Evolutionary conservation across 1,140 invertebrate genomes (phyloP), one percentile per base, ranked within the genome.

Genomic region (Pseudomyrmex concolor): DNA sequence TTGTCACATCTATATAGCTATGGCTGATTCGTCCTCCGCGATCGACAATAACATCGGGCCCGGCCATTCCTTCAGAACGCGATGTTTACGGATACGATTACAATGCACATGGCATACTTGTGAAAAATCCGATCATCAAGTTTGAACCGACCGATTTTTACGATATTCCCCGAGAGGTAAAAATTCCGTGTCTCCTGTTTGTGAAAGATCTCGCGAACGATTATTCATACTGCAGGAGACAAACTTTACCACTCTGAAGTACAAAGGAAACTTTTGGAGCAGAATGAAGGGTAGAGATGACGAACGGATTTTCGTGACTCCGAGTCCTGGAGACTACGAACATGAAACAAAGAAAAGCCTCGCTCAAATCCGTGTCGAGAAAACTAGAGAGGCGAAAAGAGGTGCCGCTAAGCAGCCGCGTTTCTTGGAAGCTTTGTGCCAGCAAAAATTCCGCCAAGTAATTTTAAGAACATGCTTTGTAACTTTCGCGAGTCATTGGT

Each of bases 211-310:
- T 48, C 43, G 43, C 64, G 76, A 70, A 70, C 76, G 34, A 78
- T 70, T 50, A 70, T 78, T 78, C 70, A 57, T 78, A 78, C 54
- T 3, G 34, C 9, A 90, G 89, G 89, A 90, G 25, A 50, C 55
- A 50, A 90, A 90, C 74, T 71, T 84, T 15, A 83, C 78, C 4
- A 81, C 89, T 22, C 25, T 81, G 51, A 77, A 51, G 2, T 90
- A 90, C 67, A 90, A 89, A 74, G 89, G 89, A 45, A 90, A 90
- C 64, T 90, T 90, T 66, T 90, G 89, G 89, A 90, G 89, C 70
- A 85, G 81, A 74, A 90, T 89, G 89, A 74, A 87, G 9, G 89
- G 89, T 48, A 90, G 87, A 51, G 81, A 77, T 54, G 84, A 81
- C 15, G 34, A 57, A 62, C 50, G 25, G 51, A 51, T 34, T 9